Base-by-base conservation (phyloP, 2,797 vertebrate genomes). In the Crocidura indochinensis region DNA sequence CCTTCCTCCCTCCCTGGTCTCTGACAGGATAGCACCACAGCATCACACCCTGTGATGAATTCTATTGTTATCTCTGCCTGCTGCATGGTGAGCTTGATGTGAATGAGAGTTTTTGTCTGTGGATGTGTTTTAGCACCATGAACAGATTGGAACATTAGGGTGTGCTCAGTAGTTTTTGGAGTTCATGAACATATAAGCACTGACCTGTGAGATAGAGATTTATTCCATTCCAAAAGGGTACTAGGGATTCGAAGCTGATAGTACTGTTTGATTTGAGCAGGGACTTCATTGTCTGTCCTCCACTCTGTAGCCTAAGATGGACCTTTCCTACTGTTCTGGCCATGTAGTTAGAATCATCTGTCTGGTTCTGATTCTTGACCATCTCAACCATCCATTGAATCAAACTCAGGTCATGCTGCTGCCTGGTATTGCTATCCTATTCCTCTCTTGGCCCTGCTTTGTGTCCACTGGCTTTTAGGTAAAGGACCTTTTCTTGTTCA, bases 11-110 rank as follows among this genome's bases (percentile, higher is more conserved):
- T 53, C 51, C 11, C 51, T 14, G 51, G 2, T 53, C 51, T 14
- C 51, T 14, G 17, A 17, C 51, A 53, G 12, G 51, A 38, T 53
- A 60, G 27, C 22, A 29, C 12, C 49, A 2, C 0, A 24, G 7
- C 72, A 79, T 62, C 27, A 62, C 53, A n/a, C 24, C 84, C 0
- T 62, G 3, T 91, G 17, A 56, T 15, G 60, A 74, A 31, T 26
- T 81, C 10, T 51, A 68, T 77, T 22, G n/a, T 31, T 71, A 26
- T 47, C 65, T 90, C 83, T 86, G 44, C 15, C 11, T 17, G 15
- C 84, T 94, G 24, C 85, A 78, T 1, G 26, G 68, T 77, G 91
- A 93, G 67, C 51, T 78, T 49, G 46, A 0, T 49, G 69, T 81
- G 56, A 47, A 38, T 19, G 22, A 24, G 22, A 1, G 27, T 92